phyloP scores from a whole-genome alignment of 1,140 invertebrate species.

The Ylistrum balloti region DNA sequence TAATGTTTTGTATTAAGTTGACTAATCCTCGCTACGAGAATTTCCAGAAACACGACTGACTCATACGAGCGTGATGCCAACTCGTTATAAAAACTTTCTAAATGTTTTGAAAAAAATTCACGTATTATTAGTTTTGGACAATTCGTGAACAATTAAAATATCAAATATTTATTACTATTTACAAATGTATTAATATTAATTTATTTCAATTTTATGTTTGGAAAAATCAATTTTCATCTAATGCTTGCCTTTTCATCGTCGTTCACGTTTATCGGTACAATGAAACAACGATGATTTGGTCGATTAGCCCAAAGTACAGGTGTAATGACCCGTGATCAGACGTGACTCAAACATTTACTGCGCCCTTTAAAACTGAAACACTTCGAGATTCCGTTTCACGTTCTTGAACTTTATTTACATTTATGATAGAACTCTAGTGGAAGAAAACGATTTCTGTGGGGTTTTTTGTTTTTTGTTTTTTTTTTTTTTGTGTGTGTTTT shows the following conservation, averaged over 20 bases:
- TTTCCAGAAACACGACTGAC: not conserved
- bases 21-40: not conserved
- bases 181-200: constrained; percentile 29
- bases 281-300: not conserved
- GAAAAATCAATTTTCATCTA: constrained; percentile 30
- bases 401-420: no score
- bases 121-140: not conserved
- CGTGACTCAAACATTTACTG: not conserved
- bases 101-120: not conserved
- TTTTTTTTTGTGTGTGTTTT: no score
- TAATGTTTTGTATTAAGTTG: not conserved
- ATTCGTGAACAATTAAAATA: not conserved
- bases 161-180: not conserved
- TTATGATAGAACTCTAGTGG: no score
- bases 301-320: not conserved
- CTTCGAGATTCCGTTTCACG: not conserved
- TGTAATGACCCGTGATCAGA: not conserved
- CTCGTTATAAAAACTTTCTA: constrained; percentile 6
- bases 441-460: no score
- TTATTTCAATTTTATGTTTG: not conserved
- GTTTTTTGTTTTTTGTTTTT: no score
- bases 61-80: not conserved
- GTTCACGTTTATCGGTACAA: not conserved
- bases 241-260: constrained; percentile 4
- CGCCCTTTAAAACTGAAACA: not conserved